Evolutionary conservation across 35 echinoderm and acorn worm species (phyloP).

Genomic region (Strongylocentrotus purpuratus): DNA sequence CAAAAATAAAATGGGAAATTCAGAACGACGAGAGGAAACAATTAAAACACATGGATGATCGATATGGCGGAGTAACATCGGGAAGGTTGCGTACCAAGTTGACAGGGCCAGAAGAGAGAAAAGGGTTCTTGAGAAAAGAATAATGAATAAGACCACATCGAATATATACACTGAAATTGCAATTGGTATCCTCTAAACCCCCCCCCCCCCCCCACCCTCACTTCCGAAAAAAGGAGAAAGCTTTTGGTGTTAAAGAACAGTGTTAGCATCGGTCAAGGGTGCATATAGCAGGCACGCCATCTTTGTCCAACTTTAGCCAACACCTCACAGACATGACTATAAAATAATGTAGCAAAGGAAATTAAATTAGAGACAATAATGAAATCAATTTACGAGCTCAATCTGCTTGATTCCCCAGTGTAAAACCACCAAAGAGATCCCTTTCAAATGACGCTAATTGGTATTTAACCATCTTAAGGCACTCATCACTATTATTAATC

Average conservation of each 20-base stretch:
- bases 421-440: not conserved
- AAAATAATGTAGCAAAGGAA: not conserved
- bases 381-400: not conserved
- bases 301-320: not conserved
- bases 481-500: not conserved
- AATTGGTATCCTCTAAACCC: too few relatives aligned
- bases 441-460: not conserved
- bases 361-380: not conserved
- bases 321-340: not conserved
- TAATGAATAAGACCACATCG: too few relatives aligned
- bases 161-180: too few relatives aligned
- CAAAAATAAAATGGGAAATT: slow-evolving; percentile 5
- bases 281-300: not conserved
- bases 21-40: not conserved
- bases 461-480: not conserved
- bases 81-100: not conserved
- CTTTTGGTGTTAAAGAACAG: not conserved
- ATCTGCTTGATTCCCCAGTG: not conserved
- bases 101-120: too few relatives aligned
- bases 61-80: not conserved
- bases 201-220: too few relatives aligned
- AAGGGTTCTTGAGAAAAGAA: too few relatives aligned
- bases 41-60: not conserved
- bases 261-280: not conserved
- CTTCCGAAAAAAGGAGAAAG: too few relatives aligned